Evolutionary conservation across 2,888 invertebrate genomes (phyloP).

Genomic region (Pemphredon lugubris): DNA sequence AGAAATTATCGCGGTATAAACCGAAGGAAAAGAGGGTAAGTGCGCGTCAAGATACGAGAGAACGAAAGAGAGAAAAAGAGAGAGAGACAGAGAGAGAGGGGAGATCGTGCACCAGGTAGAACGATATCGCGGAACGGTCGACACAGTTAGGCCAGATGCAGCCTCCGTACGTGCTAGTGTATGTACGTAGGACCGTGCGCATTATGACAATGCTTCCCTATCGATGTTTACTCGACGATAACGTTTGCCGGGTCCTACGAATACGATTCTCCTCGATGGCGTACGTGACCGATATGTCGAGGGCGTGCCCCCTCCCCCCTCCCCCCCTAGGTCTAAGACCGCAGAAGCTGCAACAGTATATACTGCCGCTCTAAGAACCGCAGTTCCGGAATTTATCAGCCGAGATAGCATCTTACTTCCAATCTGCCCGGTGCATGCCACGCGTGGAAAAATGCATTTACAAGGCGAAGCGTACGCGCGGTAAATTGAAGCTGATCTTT

Average conservation of each 20-base stretch:
- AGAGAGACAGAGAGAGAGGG: too few species aligned
- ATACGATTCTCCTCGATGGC: conserved; percentile 47
- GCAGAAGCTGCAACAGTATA: conserved; percentile 28
- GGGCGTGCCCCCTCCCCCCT: too few species aligned
- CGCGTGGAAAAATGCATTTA: conserved; percentile 37
- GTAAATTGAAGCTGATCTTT: too few species aligned
- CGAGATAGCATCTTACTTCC: conserved; percentile 39
- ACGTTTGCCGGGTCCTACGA: conserved; percentile 47
- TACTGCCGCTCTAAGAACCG: conserved; percentile 28
- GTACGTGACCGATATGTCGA: conserved; percentile 62
- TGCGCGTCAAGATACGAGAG: conserved; percentile 42
- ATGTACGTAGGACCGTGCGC: conserved; percentile 44
- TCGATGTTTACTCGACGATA: conserved; percentile 62
- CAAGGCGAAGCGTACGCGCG: conserved; percentile 8
- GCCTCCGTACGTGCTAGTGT: conserved; percentile 22
- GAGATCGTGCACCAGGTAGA: conserved; percentile 32
- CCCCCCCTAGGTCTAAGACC: conserved; percentile 33
- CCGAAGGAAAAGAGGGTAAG: conserved; percentile 47
- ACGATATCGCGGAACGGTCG: conserved; percentile 40
- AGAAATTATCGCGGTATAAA: conserved; percentile 47
- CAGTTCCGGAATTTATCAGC: conserved; percentile 50
- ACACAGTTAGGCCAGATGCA: conserved; percentile 37
- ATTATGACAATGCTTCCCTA: conserved; percentile 58
- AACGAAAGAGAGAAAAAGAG: too few species aligned
- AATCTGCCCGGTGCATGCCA: conserved; percentile 25